phyloP scores from a whole-genome alignment of 2,888 invertebrate species.

The Xestia rhomboidea region DNA sequence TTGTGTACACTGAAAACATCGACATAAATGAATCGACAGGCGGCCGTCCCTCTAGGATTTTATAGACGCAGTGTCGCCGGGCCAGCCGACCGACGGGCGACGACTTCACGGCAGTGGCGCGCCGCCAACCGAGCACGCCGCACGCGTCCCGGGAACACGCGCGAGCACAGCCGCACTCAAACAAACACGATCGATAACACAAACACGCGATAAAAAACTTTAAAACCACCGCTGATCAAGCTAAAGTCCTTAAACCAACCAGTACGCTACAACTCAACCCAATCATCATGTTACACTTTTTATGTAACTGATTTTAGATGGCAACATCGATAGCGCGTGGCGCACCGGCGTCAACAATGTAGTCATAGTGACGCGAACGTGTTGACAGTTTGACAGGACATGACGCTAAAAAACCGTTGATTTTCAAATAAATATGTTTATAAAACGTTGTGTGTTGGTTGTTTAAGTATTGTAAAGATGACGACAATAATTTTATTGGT shows the following conservation, averaged over 20 bases:
- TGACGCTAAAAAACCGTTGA: conserved; percentile 72
- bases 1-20: conserved; percentile 55
- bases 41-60: conserved; percentile 74
- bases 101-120: conserved; percentile 80
- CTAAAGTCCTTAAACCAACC: conserved; percentile 29
- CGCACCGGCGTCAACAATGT: conserved; percentile 88
- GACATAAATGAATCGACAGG: conserved; percentile 68
- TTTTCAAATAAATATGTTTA: conserved; percentile 75
- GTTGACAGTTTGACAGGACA: conserved; percentile 85
- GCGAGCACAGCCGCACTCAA: conserved; percentile 63
- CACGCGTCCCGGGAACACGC: conserved; percentile 70
- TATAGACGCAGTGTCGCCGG: conserved; percentile 87
- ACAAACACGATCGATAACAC: conserved; percentile 77
- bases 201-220: conserved; percentile 67
- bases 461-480: conserved; percentile 72
- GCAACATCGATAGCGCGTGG: conserved; percentile 79
- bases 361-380: conserved; percentile 88
- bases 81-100: conserved; percentile 38
- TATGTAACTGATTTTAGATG: conserved; percentile 71
- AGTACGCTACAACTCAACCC: conserved; percentile 46
- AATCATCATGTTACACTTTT: conserved; percentile 69
- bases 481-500: conserved; percentile 80
- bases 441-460: conserved; percentile 73
- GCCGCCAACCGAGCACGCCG: conserved; percentile 77
- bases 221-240: conserved; percentile 37